Evolutionary conservation across 2,888 invertebrate species (phyloP).

Genomic region (Isotomurus palustris): DNA sequence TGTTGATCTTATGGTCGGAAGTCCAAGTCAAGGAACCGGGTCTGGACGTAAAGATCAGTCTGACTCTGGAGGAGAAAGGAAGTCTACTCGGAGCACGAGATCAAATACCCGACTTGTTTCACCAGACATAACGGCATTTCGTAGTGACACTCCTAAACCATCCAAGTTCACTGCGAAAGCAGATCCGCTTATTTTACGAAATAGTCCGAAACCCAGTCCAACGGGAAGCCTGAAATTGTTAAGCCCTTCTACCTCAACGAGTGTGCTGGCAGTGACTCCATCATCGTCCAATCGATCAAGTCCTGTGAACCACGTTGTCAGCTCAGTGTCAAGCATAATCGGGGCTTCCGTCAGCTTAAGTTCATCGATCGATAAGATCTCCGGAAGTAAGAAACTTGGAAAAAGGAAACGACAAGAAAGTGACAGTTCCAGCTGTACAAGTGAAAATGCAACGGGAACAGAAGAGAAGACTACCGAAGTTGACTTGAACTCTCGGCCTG

Average conservation of each 20-base stretch:
- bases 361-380: background rate
- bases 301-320: conserved; percentile 12
- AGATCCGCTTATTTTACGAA: conserved; percentile 31
- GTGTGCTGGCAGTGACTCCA: conserved; percentile 30
- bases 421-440: conserved; percentile 66
- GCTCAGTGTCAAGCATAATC: too few relatives aligned
- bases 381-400: conserved; percentile 24
- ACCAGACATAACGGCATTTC: conserved; percentile 47
- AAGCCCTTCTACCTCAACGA: conserved; percentile 27
- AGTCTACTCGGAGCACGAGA: conserved; percentile 49
- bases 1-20: conserved; percentile 50
- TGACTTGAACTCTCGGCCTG: conserved; percentile 51
- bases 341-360: background rate
- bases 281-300: conserved; percentile 34
- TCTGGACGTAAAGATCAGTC: background rate
- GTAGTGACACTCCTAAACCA: conserved; percentile 41
- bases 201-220: conserved; percentile 46
- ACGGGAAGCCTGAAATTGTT: conserved; percentile 40
- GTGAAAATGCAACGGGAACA: conserved; percentile 54
- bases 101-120: conserved; percentile 49
- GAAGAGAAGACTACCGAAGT: conserved; percentile 52
- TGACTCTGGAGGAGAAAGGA: conserved; percentile 49
- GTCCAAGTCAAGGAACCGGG: conserved; percentile 24
- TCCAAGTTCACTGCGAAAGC: conserved; percentile 30
- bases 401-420: conserved; percentile 76